Evolutionary conservation across 2,113 vertebrate genomes (phyloP).

Genomic region (Anas platyrhynchos): DNA sequence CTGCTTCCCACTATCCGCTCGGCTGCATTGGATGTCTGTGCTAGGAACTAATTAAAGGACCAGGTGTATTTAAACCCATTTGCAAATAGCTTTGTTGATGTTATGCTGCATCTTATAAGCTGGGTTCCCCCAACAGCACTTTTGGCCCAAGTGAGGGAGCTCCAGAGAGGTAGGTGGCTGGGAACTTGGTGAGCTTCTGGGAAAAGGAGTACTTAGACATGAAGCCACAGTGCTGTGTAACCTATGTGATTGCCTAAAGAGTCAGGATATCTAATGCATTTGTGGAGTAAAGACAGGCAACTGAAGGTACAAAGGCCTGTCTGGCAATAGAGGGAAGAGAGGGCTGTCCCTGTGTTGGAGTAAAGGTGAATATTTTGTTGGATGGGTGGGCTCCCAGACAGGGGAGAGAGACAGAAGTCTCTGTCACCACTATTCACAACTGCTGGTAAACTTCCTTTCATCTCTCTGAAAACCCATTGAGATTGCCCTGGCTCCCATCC

Average conservation of each 20-base stretch:
- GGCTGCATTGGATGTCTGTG: accelerated
- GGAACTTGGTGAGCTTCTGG: neutral
- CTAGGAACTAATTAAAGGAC: neutral
- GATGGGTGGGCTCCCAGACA: neutral
- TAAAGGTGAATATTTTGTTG: neutral
- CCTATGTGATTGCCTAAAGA: neutral
- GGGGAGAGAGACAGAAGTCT: neutral
- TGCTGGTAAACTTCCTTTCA: neutral
- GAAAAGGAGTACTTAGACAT: neutral
- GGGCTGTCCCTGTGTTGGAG: neutral
- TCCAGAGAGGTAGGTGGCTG: neutral
- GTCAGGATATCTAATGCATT: neutral
- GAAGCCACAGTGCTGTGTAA: neutral
- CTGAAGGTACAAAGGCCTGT: neutral
- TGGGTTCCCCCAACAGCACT: neutral
- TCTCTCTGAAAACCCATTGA: neutral
- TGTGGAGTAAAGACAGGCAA: neutral
- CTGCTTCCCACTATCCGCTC: neutral
- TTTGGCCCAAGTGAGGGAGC: neutral
- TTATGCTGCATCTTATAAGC: neutral
- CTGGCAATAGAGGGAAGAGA: accelerated
- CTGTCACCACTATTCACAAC: neutral
- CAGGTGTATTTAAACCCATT: constrained; percentile 17
- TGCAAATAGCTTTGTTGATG: neutral
- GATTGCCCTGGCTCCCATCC: neutral